Conservation (phyloP, 2,797 vertebrate genomes). For the Hephaestus fuliginosus region DNA sequence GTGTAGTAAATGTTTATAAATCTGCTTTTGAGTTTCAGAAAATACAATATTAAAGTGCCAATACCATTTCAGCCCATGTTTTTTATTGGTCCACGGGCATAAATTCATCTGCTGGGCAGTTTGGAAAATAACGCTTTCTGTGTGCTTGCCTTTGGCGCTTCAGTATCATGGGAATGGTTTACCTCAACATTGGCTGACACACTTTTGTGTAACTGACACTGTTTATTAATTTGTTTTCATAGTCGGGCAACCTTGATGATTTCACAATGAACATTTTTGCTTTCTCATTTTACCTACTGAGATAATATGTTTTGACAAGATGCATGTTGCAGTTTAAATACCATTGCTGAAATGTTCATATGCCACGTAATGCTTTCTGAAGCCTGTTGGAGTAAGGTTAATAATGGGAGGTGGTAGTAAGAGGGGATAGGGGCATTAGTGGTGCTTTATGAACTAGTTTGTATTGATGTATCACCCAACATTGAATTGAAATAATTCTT, state of each 20-base stretch:
- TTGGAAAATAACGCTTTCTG: constrained; percentile 76
- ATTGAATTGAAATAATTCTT: constrained; percentile 88
- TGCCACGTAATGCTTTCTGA: constrained; percentile 74
- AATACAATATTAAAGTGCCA: constrained; percentile 58
- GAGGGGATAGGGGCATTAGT: constrained; percentile 54
- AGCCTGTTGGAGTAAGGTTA: constrained; percentile 50
- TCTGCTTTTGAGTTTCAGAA: constrained; percentile 88
- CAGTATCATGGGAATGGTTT: constrained; percentile 76
- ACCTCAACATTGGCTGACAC: constrained; percentile 68
- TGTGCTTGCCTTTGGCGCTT: constrained; percentile 81
- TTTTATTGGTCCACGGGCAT: constrained; percentile 71
- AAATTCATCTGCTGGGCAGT: constrained; percentile 77
- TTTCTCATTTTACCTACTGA: constrained; percentile 53
- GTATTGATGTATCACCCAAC: constrained; percentile 81
- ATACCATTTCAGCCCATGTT: constrained; percentile 75
- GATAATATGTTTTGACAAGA: constrained; percentile 46
- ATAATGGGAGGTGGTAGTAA: constrained; percentile 48
- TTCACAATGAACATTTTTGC: constrained; percentile 40
- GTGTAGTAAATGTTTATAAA: constrained; percentile 22
- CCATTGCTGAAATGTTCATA: constrained; percentile 65
- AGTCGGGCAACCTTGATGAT: constrained; percentile 54
- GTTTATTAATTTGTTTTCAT: constrained; percentile 58
- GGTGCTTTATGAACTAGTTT: constrained; percentile 72
- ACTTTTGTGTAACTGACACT: constrained; percentile 56
- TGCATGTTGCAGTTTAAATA: constrained; percentile 71